phyloP scores from a whole-genome alignment of 2,797 vertebrate genomes.

The Pseudopleuronectes americanus region DNA sequence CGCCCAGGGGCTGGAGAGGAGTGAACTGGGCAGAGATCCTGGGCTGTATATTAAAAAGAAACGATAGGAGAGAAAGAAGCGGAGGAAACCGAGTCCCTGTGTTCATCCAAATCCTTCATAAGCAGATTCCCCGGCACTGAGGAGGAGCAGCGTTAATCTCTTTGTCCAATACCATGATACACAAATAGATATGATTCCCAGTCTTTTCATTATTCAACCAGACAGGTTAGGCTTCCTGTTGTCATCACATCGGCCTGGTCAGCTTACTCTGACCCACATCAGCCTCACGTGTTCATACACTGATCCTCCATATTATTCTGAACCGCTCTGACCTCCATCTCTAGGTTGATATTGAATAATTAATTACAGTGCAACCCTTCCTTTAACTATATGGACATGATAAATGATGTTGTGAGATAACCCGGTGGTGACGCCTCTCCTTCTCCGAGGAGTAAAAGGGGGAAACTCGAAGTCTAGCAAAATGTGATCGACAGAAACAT shows the following conservation, averaged over 20 bases:
- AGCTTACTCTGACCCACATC: slow-evolving; percentile 6
- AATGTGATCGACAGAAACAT: too few relatives aligned
- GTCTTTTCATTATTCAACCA: slow-evolving; percentile 41
- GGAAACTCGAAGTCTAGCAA: slow-evolving; percentile 16
- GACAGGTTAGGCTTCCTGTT: slow-evolving; percentile 18
- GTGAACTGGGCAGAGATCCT: slow-evolving; percentile 27
- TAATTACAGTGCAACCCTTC: slow-evolving; percentile 15
- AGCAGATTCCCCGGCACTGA: slow-evolving; percentile 53
- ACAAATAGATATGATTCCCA: slow-evolving; percentile 41
- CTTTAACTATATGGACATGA: slow-evolving; percentile 37
- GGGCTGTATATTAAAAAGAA: slow-evolving; percentile 17
- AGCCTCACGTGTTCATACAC: slow-evolving; percentile 20
- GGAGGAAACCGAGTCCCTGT: slow-evolving; percentile 6
- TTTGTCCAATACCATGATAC: slow-evolving; percentile 52
- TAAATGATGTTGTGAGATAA: slow-evolving; percentile 16
- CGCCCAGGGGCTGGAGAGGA: slow-evolving; percentile 55
- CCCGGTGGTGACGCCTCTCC: slow-evolving; percentile 8
- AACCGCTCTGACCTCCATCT: slow-evolving; percentile 22
- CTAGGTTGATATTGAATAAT: slow-evolving; percentile 1
- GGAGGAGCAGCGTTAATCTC: slow-evolving; percentile 61
- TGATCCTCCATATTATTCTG: slow-evolving; percentile 26
- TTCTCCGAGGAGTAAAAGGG: slow-evolving; percentile 16
- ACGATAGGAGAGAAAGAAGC: slow-evolving; percentile 7
- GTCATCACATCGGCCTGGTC: slow-evolving; percentile 15
- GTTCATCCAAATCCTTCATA: slow-evolving; percentile 47